Base-by-base conservation (phyloP, 2,797 vertebrate genomes). In the Acridotheres tristis region DNA sequence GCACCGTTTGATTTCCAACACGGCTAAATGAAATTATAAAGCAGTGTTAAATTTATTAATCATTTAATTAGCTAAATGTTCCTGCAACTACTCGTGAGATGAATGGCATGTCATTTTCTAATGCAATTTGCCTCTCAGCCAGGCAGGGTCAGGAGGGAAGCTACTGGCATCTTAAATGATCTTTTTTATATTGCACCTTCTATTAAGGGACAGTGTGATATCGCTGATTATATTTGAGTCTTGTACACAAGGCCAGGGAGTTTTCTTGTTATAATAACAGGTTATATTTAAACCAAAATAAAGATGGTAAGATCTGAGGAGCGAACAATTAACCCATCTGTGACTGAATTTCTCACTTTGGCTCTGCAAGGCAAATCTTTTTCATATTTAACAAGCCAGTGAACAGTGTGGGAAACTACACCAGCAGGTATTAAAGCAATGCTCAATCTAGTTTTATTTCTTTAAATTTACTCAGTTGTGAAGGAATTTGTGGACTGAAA, bases 21-120 rank as follows among this genome's bases (percentile, higher is more conserved):
- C 97, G 97, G 97, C 98, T 96, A 98, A 99, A 98, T 99, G 98
- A 99, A 99, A 99, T 99, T 99, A 99, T 99, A 99, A 99, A 99
- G 98, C 98, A 98, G 98, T 99, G 98, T 99, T 98, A 98, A 99
- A 99, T 99, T 99, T 99, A 99, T 99, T 99, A 99, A 99, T 99
- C 99, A 99, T 99, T 99, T 99, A 99, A 99, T 99, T 99, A 99
- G 98, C 98, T 99, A 99, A 99, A 99, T 99, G 99, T 99, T 99
- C 99, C 98, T 98, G 98, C 98, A 98, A 98, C 98, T 99, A 98
- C 98, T 98, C 97, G 97, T 95, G 98, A 99, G 99, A 99, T 99
- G 99, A 99, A 99, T 99, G 98, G 98, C 98, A 98, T 98, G 99
- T 99, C 99, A 99, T 98, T 98, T 98, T 98, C 98, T 99, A 99